A percentile compares a stretch with the other conserved stretches of the same genome.
These are phyloP conservation scores for Zootermopsis nevadensis DNA, from an alignment of 2,888 invertebrate species.

Conservation along the genomic window DNA sequence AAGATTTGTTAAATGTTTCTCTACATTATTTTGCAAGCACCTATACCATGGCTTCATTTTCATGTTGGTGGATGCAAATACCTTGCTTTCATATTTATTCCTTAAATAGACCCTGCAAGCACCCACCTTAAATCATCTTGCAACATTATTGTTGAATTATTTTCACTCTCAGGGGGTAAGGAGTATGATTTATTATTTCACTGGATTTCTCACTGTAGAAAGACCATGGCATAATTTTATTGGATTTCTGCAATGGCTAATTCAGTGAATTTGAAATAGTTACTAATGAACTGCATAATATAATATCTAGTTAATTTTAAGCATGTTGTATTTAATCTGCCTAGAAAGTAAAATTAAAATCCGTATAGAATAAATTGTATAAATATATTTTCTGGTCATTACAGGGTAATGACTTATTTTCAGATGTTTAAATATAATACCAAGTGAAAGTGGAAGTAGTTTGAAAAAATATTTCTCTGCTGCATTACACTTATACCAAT, in stretches of 20 bases:
- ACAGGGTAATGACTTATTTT: background rate
- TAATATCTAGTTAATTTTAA: conserved; percentile 13
- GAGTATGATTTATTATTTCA: conserved; percentile 7
- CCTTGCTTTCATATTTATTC: conserved; percentile 16
- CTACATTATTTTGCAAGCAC: background rate
- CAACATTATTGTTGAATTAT: conserved; percentile 5
- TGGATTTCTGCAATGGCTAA: background rate
- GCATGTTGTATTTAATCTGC: conserved; percentile 27
- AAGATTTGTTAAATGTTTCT: background rate
- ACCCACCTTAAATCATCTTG: conserved; percentile 17
- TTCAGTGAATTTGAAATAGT: background rate
- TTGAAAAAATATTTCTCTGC: background rate
- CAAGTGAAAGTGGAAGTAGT: background rate
- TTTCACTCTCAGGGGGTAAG: conserved; percentile 20
- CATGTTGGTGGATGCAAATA: conserved; percentile 4
- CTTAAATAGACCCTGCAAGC: conserved; percentile 2
- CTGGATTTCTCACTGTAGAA: background rate
- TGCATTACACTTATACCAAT: background rate
- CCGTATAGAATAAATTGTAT: background rate
- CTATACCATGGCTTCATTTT: background rate
- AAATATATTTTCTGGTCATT: background rate
- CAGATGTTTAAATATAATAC: background rate
- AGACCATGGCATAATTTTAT: background rate
- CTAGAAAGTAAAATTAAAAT: background rate
- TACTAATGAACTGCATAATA: background rate